Percentiles rank a stretch among this genome's conserved stretches.
Conservation (phyloP, 1,140 invertebrate species). For the Cyphomyrmex costatus region DNA sequence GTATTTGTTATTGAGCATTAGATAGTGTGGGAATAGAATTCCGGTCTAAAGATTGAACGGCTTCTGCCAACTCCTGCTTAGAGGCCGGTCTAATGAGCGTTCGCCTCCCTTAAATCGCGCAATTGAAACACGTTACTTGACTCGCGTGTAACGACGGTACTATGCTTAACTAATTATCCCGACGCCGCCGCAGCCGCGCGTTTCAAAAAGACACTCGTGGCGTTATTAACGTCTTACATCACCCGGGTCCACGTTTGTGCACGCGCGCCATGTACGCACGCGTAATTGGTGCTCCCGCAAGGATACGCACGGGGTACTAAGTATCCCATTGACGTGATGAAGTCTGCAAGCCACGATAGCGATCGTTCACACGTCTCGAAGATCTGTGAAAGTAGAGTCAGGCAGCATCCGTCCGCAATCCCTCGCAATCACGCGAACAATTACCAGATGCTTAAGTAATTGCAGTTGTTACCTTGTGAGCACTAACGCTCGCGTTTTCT, state of each 20-base stretch:
- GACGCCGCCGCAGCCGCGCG: neutral
- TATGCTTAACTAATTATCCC: conserved; percentile 44
- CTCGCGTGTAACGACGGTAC: conserved; percentile 15
- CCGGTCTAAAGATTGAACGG: neutral
- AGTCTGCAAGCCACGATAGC: conserved; percentile 30
- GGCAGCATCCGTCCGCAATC: conserved; percentile 10
- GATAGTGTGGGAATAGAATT: neutral
- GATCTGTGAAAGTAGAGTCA: conserved; percentile 43
- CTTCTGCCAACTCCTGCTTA: conserved; percentile 20
- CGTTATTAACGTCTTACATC: conserved; percentile 34
- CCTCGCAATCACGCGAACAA: conserved; percentile 52
- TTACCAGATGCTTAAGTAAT: conserved; percentile 61
- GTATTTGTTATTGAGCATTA: neutral
- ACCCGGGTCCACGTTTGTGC: neutral
- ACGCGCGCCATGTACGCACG: neutral
- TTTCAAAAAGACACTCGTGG: conserved; percentile 40
- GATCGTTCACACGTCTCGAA: conserved; percentile 30
- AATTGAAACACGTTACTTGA: neutral
- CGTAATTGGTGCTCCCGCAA: conserved; percentile 36
- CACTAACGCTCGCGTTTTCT: neutral
- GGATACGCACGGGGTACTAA: neutral
- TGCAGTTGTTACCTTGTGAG: conserved; percentile 9
- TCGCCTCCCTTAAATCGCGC: neutral
- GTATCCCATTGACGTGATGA: conserved; percentile 34
- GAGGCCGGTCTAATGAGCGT: neutral